Evolutionary conservation across 35 echinoderm and acorn worm genomes (phyloP), one percentile per base, ranked within the genome.

Genomic region (Ptychodera flava): DNA sequence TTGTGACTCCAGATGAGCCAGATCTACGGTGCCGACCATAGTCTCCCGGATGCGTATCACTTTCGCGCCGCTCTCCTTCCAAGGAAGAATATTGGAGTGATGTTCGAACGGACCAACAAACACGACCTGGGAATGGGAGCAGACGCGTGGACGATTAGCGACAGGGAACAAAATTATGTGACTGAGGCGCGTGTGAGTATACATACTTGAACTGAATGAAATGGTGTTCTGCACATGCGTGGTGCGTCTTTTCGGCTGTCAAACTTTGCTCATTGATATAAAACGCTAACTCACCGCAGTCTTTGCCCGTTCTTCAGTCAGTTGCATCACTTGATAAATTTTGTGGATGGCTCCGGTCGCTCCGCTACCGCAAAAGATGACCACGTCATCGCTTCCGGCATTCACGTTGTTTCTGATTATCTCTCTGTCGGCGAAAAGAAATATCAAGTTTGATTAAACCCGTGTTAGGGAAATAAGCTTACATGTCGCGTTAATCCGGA

Each of bases 81-180:
- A 97, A 34, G 95, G 95, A 15, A 97, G 88, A 16, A 97, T 93
- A 34, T 97, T 97, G 1, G 95, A 97, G 86, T 97, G 95, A 80
- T 97, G 95, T 33, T 97, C 95, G 84, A 93, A 97, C 0, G 95
- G 95, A 36, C 95, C 95, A 64, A 97, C 90, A 38, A 97, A 97
- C 15, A 97, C 90, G 34, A 97, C 90, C 95, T 64, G 45, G 22
- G 22, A 64, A 64, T 64, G 22, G 22, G 45, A n/a, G n/a, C n/a
- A n/a, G n/a, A n/a, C n/a, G n/a, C n/a, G n/a, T n/a, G n/a, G n/a
- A n/a, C n/a, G n/a, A n/a, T n/a, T n/a, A n/a, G n/a, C n/a, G n/a
- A n/a, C n/a, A n/a, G n/a, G n/a, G n/a, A n/a, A n/a, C n/a, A n/a
- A n/a, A n/a, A n/a, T n/a, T n/a, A n/a, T n/a, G n/a, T n/a, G n/a